Conservation (phyloP, 2,888 invertebrate genomes). For the Anoplius nigerrimus region DNA sequence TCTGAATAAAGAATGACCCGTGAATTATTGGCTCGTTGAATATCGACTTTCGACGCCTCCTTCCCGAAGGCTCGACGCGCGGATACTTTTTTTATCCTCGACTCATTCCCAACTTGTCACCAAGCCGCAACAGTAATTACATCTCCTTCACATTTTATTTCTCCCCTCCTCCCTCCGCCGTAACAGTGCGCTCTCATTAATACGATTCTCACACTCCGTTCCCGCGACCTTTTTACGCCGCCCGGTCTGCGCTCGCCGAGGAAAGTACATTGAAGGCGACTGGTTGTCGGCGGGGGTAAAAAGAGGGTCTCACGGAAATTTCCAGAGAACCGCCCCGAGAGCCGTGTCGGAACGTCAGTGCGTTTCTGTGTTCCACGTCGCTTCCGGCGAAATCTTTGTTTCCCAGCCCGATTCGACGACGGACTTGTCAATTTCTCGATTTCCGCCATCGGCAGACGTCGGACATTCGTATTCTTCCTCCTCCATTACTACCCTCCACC, state of each 20-base stretch:
- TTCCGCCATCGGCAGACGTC: too few relatives aligned
- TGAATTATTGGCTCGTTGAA: conserved; percentile 54
- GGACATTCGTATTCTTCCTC: too few relatives aligned
- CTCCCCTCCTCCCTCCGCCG: background rate
- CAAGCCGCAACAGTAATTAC: conserved; percentile 22
- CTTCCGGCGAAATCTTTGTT: background rate
- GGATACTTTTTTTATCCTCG: conserved; percentile 1
- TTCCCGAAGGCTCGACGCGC: conserved; percentile 3
- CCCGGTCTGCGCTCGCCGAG: too few relatives aligned
- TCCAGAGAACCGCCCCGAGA: too few relatives aligned
- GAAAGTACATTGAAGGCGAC: too few relatives aligned
- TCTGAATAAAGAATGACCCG: conserved; percentile 54
- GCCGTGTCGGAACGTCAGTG: too few relatives aligned
- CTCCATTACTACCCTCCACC: too few relatives aligned
- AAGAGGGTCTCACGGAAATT: too few relatives aligned
- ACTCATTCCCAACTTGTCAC: background rate
- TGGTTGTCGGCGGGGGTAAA: too few relatives aligned
- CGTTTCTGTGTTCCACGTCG: too few relatives aligned
- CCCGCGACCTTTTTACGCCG: conserved; percentile 21
- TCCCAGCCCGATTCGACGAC: background rate
- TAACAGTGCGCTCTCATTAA: conserved; percentile 20
- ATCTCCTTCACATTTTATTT: conserved; percentile 29
- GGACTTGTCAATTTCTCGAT: too few relatives aligned
- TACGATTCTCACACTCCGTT: conserved; percentile 18
- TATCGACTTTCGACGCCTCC: conserved; percentile 47